These are phyloP conservation scores for Tinea semifulvella DNA, from an alignment of 2,888 invertebrate genomes.

Conservation along the genomic window DNA sequence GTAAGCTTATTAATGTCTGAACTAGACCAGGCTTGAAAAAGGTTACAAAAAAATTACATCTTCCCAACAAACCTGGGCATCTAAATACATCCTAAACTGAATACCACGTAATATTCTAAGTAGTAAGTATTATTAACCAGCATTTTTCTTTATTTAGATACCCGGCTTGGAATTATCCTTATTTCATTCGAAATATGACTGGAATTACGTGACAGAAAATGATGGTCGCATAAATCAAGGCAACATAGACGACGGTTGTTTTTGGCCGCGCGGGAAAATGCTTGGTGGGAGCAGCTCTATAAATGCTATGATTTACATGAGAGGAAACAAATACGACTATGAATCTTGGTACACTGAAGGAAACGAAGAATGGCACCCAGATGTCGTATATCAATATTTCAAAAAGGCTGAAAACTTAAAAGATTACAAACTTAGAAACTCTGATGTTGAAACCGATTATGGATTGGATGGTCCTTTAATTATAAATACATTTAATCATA, in stretches of 20 bases:
- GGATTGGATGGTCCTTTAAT: constrained; percentile 50
- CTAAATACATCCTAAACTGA: no score
- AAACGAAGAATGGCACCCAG: constrained; percentile 64
- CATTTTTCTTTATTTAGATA: no score
- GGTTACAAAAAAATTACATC: no score
- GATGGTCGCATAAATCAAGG: constrained; percentile 76
- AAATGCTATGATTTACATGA: constrained; percentile 66
- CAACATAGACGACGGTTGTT: constrained; percentile 36
- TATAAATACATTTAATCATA: constrained; percentile 49
- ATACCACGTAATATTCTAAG: no score
- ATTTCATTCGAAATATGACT: constrained; percentile 67
- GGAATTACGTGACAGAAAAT: constrained; percentile 84
- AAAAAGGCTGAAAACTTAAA: constrained; percentile 58
- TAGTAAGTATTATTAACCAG: no score
- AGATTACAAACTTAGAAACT: constrained; percentile 26
- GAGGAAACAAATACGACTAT: constrained; percentile 58
- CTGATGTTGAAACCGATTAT: constrained; percentile 29
- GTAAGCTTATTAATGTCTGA: no score
- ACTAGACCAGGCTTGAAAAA: no score
- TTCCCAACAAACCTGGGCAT: no score
- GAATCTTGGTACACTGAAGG: constrained; percentile 60
- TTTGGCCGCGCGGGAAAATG: constrained; percentile 70
- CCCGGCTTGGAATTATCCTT: constrained; percentile 20
- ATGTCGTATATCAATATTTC: constrained; percentile 53
- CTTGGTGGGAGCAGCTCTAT: constrained; percentile 66